A percentile compares a stretch with the other conserved stretches of the same genome.
phyloP scores from a whole-genome alignment of 2,888 invertebrate species.

The Andrena dorsata region DNA sequence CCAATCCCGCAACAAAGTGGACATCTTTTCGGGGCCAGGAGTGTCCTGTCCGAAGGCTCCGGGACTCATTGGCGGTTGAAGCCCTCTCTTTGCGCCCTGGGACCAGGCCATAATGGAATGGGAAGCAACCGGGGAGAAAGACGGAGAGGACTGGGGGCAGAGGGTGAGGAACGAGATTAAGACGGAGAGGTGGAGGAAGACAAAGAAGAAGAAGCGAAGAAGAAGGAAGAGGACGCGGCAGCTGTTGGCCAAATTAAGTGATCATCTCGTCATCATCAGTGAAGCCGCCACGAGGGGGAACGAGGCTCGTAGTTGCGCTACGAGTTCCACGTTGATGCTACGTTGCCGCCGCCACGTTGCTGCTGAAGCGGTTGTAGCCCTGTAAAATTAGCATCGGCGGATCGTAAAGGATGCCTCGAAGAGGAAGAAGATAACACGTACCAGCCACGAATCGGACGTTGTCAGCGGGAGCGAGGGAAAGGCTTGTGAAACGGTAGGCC shows the following conservation, averaged over 20 bases:
- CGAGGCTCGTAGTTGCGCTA: slow-evolving; percentile 41
- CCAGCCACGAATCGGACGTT: slow-evolving; percentile 74
- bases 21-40: slow-evolving; percentile 46
- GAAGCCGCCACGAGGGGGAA: slow-evolving; percentile 80
- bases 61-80: slow-evolving; percentile 17
- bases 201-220: slow-evolving; percentile 48
- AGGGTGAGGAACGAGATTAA: slow-evolving; percentile 62
- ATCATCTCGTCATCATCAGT: slow-evolving; percentile 85
- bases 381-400: slow-evolving; percentile 84
- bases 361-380: slow-evolving; percentile 77
- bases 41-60: slow-evolving; percentile 34
- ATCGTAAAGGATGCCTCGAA: slow-evolving; percentile 80
- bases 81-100: slow-evolving; percentile 28
- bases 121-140: slow-evolving; percentile 3
- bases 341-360: slow-evolving; percentile 69
- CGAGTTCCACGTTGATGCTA: slow-evolving; percentile 64
- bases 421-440: slow-evolving; percentile 63
- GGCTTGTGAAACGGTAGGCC: slow-evolving; percentile 55
- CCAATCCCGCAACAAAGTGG: slow-evolving; percentile 34
- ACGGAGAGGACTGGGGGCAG: background rate
- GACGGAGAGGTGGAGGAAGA: slow-evolving; percentile 53
- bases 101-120: slow-evolving; percentile 50
- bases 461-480: slow-evolving; percentile 53
- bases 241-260: slow-evolving; percentile 85
- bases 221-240: slow-evolving; percentile 77